Evolutionary conservation across 2,888 invertebrate genomes (phyloP).

Genomic region (Heliconius sara): DNA sequence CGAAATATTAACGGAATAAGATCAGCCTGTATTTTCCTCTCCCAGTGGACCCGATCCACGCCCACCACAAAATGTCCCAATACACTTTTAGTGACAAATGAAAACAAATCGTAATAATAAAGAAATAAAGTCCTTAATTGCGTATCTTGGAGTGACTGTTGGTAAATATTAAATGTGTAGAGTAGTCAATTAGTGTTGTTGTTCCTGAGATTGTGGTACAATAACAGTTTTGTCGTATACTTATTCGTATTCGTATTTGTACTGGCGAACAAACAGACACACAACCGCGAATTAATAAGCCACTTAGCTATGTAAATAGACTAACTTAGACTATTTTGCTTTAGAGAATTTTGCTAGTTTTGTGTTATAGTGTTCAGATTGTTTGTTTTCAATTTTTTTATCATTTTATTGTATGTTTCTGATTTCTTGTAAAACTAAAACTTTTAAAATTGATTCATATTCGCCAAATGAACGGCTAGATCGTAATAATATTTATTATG

Average conservation of each 20-base stretch:
- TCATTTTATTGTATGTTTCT: background rate
- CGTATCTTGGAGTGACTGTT: background rate
- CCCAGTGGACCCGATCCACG: slow-evolving; percentile 57
- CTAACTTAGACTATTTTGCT: background rate
- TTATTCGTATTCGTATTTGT: slow-evolving; percentile 27
- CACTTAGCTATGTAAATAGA: slow-evolving; percentile 44
- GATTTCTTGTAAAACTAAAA: too few species aligned
- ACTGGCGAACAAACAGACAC: slow-evolving; percentile 34
- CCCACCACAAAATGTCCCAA: slow-evolving; percentile 46
- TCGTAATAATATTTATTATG: too few species aligned
- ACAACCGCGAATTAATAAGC: slow-evolving; percentile 39
- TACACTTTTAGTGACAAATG: slow-evolving; percentile 24
- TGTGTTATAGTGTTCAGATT: background rate
- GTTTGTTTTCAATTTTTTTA: background rate
- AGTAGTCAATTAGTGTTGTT: slow-evolving; percentile 38
- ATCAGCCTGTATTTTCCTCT: slow-evolving; percentile 61
- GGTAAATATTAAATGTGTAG: background rate
- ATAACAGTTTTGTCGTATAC: slow-evolving; percentile 37
- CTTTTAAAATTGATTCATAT: too few species aligned
- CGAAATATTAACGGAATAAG: slow-evolving; percentile 49
- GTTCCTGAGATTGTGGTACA: slow-evolving; percentile 37
- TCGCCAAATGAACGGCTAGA: too few species aligned
- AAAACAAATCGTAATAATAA: slow-evolving; percentile 15
- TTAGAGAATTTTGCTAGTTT: background rate
- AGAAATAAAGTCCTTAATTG: background rate